These are phyloP conservation scores for Sepiola atlantica DNA, from an alignment of 2,888 invertebrate genomes.

Conservation along the genomic window DNA sequence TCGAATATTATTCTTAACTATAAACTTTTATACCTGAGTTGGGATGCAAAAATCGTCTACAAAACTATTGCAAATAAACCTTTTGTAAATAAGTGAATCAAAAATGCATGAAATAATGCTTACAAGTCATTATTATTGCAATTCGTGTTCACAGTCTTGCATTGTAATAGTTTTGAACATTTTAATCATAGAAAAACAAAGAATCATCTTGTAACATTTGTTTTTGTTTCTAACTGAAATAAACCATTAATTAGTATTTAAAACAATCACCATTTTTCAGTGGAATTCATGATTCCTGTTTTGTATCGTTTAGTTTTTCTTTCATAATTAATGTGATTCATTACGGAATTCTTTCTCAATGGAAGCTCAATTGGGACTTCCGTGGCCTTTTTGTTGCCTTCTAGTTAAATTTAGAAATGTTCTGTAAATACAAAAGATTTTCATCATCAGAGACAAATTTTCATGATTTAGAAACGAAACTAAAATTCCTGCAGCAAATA, in stretches of 20 bases:
- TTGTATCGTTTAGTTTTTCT: neutral
- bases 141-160: neutral
- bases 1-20: too few species aligned
- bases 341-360: neutral
- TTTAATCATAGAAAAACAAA: neutral
- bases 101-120: neutral
- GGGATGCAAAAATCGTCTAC: neutral
- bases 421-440: neutral
- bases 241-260: conserved; percentile 13
- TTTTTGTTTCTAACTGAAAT: conserved; percentile 2
- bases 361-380: neutral
- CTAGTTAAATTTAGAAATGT: neutral
- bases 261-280: neutral
- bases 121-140: neutral
- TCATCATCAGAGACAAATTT: neutral
- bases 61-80: neutral
- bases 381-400: neutral
- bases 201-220: neutral
- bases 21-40: too few species aligned
- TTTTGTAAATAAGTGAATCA: neutral
- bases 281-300: neutral
- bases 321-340: neutral
- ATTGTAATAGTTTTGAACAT: neutral
- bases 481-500: neutral
- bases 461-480: neutral